phyloP scores from a whole-genome alignment of 1,140 invertebrate genomes.

The Philaenus spumarius region DNA sequence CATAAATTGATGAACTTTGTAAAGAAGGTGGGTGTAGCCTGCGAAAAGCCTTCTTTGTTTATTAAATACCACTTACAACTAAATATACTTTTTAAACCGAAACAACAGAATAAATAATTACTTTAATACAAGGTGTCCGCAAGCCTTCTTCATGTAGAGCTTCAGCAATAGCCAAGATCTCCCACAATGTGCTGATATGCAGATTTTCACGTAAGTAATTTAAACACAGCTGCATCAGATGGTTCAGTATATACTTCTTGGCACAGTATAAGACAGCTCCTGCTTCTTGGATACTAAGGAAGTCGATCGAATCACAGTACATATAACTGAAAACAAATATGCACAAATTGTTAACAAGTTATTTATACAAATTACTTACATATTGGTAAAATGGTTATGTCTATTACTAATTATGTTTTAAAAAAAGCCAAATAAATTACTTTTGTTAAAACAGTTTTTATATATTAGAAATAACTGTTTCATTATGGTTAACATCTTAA shows the following conservation, averaged over 20 bases:
- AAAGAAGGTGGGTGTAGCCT: background rate
- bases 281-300: slow-evolving; percentile 30
- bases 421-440: no score
- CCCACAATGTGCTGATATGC: slow-evolving; percentile 21
- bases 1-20: no score
- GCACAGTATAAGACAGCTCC: slow-evolving; percentile 33
- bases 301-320: slow-evolving; percentile 32
- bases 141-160: slow-evolving; percentile 23
- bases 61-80: background rate
- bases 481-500: no score
- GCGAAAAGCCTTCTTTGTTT: background rate
- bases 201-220: slow-evolving; percentile 19
- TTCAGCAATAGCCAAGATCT: slow-evolving; percentile 24
- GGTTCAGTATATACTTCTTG: slow-evolving; percentile 36
- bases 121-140: slow-evolving; percentile 21
- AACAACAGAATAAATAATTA: no score
- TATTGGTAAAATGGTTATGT: no score
- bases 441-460: no score
- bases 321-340: slow-evolving; percentile 31
- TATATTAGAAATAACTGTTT: no score
- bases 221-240: slow-evolving; percentile 22
- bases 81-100: no score
- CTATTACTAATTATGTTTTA: no score
- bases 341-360: no score
- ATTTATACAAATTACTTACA: no score